These are phyloP conservation scores for Trididemnum clinides DNA, from an alignment of 23 tunicate genomes.

Conservation along the genomic window DNA sequence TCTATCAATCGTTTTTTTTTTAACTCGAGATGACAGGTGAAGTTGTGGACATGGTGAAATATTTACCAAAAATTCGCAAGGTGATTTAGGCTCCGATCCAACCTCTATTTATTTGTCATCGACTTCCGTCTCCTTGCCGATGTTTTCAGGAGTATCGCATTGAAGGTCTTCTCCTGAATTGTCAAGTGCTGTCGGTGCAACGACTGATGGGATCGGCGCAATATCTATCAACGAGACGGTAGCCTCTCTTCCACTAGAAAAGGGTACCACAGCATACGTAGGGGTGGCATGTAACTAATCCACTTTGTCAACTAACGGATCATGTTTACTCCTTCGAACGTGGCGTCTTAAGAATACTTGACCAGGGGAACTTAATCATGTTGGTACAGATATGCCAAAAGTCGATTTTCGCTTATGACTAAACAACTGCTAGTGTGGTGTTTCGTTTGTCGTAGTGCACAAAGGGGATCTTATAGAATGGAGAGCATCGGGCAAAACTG, in stretches of 20 bases:
- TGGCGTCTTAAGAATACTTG: slow-evolving; percentile 10
- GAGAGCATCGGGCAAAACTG: slow-evolving; percentile 14
- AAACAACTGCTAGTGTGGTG: slow-evolving; percentile 18
- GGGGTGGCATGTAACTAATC: slow-evolving; percentile 34
- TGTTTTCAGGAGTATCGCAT: no score
- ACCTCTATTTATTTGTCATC: no score
- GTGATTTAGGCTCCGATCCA: no score
- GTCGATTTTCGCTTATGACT: slow-evolving; percentile 15
- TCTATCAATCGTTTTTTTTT: slow-evolving; percentile 10
- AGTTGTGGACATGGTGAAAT: no score
- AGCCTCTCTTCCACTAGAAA: slow-evolving; percentile 13
- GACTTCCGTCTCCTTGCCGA: no score
- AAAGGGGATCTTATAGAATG: slow-evolving; percentile 12
- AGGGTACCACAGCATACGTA: slow-evolving; percentile 17
- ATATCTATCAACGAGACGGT: slow-evolving; percentile 16
- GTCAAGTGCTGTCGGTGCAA: neutral
- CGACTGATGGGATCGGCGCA: neutral
- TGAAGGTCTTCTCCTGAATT: neutral
- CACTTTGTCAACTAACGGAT: slow-evolving; percentile 26
- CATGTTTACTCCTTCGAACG: slow-evolving; percentile 17
- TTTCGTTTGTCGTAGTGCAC: slow-evolving; percentile 25
- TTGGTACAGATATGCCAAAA: slow-evolving; percentile 14
- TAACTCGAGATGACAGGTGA: no score
- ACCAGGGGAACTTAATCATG: slow-evolving; percentile 36
- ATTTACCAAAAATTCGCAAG: no score